These are phyloP conservation scores for Chroicocephalus ridibundus DNA, from an alignment of 2,113 vertebrate species.

Conservation along the genomic window DNA sequence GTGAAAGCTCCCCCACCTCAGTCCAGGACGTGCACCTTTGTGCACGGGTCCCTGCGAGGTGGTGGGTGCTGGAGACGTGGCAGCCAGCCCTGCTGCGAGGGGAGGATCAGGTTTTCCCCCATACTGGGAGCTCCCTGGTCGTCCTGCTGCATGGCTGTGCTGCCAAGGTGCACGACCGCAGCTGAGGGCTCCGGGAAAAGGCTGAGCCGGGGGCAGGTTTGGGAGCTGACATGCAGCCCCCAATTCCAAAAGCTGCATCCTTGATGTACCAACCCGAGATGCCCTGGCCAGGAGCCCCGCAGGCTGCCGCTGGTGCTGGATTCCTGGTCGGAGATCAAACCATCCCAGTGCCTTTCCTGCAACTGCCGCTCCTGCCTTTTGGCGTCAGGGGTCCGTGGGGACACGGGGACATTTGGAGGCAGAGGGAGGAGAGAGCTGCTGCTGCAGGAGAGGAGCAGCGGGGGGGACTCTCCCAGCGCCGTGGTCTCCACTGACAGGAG, in stretches of 20 bases:
- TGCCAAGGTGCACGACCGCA: too few relatives aligned
- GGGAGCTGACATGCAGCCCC: background rate
- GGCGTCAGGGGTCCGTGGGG: background rate
- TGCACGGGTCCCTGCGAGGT: rapidly evolving
- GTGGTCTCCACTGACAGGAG: rapidly evolving
- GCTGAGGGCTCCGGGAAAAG: background rate
- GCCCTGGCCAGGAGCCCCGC: background rate
- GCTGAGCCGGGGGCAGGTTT: background rate
- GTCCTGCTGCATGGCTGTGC: background rate
- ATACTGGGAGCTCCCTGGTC: background rate
- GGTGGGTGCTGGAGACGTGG: background rate
- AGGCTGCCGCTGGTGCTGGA: background rate
- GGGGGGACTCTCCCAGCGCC: too few relatives aligned
- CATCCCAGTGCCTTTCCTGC: background rate
- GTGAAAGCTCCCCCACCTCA: background rate
- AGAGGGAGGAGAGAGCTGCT: background rate
- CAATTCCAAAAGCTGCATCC: background rate
- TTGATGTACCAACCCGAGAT: background rate
- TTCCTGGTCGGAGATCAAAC: background rate
- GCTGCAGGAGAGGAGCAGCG: background rate
- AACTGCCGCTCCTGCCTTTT: too few relatives aligned
- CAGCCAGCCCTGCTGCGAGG: background rate
- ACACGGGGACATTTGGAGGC: background rate
- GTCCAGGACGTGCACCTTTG: background rate
- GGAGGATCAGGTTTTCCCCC: background rate